Evolutionary conservation across 2,797 vertebrate species (phyloP).

Genomic region (Lindbergichthys nudifrons): DNA sequence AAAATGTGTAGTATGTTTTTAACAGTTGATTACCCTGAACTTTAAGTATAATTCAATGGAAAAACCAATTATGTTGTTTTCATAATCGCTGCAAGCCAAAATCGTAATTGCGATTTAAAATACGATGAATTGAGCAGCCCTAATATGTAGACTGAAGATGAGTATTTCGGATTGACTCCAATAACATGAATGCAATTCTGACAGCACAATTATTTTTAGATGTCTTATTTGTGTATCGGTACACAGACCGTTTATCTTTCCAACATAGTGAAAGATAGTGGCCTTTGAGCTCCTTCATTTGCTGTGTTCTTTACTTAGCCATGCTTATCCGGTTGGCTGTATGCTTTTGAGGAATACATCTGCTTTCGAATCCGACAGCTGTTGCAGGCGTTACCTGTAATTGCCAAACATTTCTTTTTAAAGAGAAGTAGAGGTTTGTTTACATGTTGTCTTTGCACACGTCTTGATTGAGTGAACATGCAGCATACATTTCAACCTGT

Average conservation of each 20-base stretch:
- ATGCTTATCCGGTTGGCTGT: background rate
- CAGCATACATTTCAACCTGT: background rate
- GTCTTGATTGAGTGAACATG: background rate
- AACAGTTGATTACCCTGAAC: too few species aligned
- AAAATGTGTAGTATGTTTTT: too few species aligned
- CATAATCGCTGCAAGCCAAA: too few species aligned
- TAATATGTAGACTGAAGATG: background rate
- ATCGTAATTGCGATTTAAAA: too few species aligned
- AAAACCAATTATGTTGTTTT: too few species aligned
- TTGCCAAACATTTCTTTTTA: background rate
- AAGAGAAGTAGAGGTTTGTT: background rate
- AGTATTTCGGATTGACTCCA: background rate
- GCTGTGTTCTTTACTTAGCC: background rate
- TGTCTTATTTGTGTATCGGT: background rate
- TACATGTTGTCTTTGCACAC: constrained; percentile 2
- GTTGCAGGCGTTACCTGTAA: background rate
- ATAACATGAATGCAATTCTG: background rate
- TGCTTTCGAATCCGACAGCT: background rate
- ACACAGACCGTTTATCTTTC: background rate
- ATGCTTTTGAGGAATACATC: background rate
- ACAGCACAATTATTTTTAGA: background rate
- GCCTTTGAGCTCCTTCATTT: background rate
- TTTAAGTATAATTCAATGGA: too few species aligned
- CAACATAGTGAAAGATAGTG: background rate
- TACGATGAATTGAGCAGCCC: too few species aligned